Percentiles rank a stretch among this genome's conserved stretches.
These are phyloP conservation scores for Scomberomorus guttatus DNA, from an alignment of 2,797 vertebrate species.

Conservation along the genomic window DNA sequence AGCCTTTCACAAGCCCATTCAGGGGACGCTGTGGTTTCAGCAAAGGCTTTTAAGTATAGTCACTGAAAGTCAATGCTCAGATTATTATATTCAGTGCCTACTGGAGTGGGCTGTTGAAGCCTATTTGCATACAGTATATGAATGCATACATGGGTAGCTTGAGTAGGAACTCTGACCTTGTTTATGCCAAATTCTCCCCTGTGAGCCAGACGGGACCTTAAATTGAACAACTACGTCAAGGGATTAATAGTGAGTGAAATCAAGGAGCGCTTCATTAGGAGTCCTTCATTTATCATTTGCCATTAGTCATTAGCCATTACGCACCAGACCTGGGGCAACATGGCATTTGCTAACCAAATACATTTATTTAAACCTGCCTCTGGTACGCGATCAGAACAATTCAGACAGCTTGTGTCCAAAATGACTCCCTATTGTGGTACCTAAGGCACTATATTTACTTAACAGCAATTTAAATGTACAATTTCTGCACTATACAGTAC, in stretches of 20 bases:
- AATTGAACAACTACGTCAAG: slow-evolving; percentile 52
- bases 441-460: background rate
- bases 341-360: slow-evolving; percentile 48
- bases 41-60: slow-evolving; percentile 19
- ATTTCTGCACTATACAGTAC: too few species aligned
- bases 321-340: slow-evolving; percentile 28
- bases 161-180: slow-evolving; percentile 5
- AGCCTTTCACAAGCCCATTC: slow-evolving; percentile 30
- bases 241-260: slow-evolving; percentile 71
- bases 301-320: slow-evolving; percentile 57
- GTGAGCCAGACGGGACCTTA: slow-evolving; percentile 32
- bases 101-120: slow-evolving; percentile 6
- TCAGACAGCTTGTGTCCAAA: background rate
- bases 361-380: slow-evolving; percentile 17
- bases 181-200: slow-evolving; percentile 32
- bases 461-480: too few species aligned
- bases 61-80: slow-evolving; percentile 15
- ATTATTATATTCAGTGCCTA: slow-evolving; percentile 3
- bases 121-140: slow-evolving; percentile 37
- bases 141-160: slow-evolving; percentile 5
- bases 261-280: slow-evolving; percentile 64
- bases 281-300: slow-evolving; percentile 54
- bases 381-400: background rate
- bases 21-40: background rate
- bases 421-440: background rate